Evolutionary conservation across 2,797 vertebrate genomes (phyloP), one percentile per base, ranked within the genome.

Genomic region (Podarcis siculus): DNA sequence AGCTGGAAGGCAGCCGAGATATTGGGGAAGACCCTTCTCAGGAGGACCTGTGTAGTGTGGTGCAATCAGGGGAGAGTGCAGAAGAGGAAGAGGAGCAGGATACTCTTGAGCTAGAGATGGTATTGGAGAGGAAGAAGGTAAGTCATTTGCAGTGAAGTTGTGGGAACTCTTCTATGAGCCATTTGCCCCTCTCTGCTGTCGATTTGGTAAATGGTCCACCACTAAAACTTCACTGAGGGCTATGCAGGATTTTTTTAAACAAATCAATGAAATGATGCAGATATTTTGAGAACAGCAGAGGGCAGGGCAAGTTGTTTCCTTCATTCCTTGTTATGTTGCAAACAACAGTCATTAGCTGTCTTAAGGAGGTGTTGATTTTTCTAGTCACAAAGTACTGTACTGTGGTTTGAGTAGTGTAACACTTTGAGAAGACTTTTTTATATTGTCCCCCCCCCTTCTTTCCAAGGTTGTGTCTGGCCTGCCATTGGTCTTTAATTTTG

Each of bases 101-200:
- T 92, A 99, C 98, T 0, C 97, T 98, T 1, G 98, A 99, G 72
- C 94, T 99, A 91, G 99, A 99, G 92, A 96, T 99, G 45, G 98
- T 98, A 80, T 96, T 99, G 89, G 99, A 99, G 95, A 98, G 98
- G 92, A 99, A 98, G 94, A 99, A 99, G 96, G 99, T 99, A 71
- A 85, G 39, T 12, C 27, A n/a, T 30, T 37, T 79, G 32, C 8
- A 30, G 27, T 85, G 78, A 35, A 67, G 27, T n/a, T 45, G 32
- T 25, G 8, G 25, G 17, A 2, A 8, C 0, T 0, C 6, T 69
- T 55, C 49, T 55, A 55, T 8, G 23, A 77, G 75, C 30, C 8
- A 64, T 64, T 64, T 64, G 17, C 21, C 1, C 2, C 61, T 61
- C 58, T 8, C 61, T 64, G 17, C 19, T 19, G 35, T 2, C 37